These are phyloP conservation scores for Drosophila limbata DNA, from an alignment of 2,888 invertebrate species.

Conservation along the genomic window DNA sequence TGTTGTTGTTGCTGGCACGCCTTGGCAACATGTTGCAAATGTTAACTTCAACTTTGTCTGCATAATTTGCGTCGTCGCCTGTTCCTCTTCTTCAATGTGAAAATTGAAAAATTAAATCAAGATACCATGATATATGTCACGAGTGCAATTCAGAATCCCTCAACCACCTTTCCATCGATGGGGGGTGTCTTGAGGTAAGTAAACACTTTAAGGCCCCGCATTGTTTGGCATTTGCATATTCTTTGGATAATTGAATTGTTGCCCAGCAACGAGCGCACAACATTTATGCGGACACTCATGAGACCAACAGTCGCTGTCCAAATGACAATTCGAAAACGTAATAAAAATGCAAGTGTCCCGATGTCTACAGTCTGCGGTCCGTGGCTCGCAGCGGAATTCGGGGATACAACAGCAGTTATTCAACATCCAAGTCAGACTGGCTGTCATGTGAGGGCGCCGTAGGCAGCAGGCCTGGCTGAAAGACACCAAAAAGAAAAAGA, in stretches of 20 bases:
- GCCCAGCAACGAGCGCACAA: conserved; percentile 74
- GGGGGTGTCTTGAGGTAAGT: conserved; percentile 19
- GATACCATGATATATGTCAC: conserved; percentile 75
- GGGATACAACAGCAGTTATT: conserved; percentile 58
- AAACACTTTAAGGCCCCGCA: conserved; percentile 55
- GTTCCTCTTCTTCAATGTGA: conserved; percentile 58
- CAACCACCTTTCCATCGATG: neutral
- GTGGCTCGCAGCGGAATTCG: conserved; percentile 47
- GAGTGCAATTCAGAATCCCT: conserved; percentile 62
- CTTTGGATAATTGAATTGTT: conserved; percentile 82
- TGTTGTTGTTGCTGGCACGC: conserved; percentile 54
- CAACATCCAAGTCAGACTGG: conserved; percentile 62
- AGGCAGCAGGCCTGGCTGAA: conserved; percentile 42
- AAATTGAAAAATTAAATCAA: conserved; percentile 80
- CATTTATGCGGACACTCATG: conserved; percentile 82
- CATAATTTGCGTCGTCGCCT: conserved; percentile 65
- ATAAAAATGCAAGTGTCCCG: conserved; percentile 69
- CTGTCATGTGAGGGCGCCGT: conserved; percentile 75
- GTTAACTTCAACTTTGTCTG: conserved; percentile 30
- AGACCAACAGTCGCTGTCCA: conserved; percentile 71
- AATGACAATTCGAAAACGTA: conserved; percentile 73
- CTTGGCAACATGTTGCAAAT: conserved; percentile 72
- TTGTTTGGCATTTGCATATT: conserved; percentile 71
- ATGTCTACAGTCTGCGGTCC: conserved; percentile 7
- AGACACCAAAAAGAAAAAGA: conserved; percentile 17